These are phyloP conservation scores for Caenorhabditis macrosperma DNA, from an alignment of 2,888 invertebrate species.

Conservation along the genomic window DNA sequence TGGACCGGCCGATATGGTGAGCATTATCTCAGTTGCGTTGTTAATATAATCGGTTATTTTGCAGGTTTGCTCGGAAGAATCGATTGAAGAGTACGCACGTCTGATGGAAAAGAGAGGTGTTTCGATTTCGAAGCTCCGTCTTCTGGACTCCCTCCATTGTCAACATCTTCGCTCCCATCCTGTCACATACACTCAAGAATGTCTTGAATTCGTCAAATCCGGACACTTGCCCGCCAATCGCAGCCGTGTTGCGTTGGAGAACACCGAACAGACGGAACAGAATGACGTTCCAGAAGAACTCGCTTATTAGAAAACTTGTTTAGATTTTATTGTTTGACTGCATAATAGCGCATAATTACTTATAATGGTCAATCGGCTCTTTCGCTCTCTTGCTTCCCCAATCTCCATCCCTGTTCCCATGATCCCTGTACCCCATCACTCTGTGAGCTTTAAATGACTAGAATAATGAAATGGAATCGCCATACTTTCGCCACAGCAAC, in stretches of 20 bases:
- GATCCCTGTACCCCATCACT: constrained; percentile 30
- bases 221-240: constrained; percentile 50
- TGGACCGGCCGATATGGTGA: constrained; percentile 65
- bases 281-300: constrained; percentile 54
- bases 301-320: constrained; percentile 26
- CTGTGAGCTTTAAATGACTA: constrained; percentile 27
- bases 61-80: constrained; percentile 67
- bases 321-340: not conserved
- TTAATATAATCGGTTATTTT: constrained; percentile 13
- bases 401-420: constrained; percentile 8
- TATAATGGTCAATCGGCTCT: constrained; percentile 26
- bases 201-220: constrained; percentile 60
- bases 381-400: constrained; percentile 5
- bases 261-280: not conserved
- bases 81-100: constrained; percentile 62
- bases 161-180: constrained; percentile 85
- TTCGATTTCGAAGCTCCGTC: constrained; percentile 46
- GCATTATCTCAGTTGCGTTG: not conserved
- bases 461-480: not conserved
- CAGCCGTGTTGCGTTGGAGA: constrained; percentile 55
- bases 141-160: constrained; percentile 87
- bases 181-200: constrained; percentile 78
- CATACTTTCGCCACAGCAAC: too few species aligned
- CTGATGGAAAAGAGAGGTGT: constrained; percentile 52
- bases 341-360: constrained; percentile 37